These are phyloP conservation scores for Beroe forskalii DNA, from an alignment of 37 sponge, comb jelly and placozoan genomes.

Conservation along the genomic window DNA sequence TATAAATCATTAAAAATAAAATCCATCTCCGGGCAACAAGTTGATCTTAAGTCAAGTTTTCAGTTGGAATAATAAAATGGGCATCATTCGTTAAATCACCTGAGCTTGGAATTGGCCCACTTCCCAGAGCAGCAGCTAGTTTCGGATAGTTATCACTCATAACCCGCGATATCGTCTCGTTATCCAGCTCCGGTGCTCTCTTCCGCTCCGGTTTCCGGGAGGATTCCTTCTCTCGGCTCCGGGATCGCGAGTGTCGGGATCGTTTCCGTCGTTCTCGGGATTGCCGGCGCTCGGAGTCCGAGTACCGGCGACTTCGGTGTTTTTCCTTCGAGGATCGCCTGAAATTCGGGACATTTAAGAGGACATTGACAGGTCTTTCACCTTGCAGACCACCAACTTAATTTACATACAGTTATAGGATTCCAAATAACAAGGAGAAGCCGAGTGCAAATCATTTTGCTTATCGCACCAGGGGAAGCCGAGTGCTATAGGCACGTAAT, in stretches of 20 bases:
- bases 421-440: no score
- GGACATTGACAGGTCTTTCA: not conserved
- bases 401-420: not conserved
- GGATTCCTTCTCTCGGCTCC: not conserved
- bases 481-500: no score
- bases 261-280: not conserved
- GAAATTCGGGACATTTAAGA: not conserved
- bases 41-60: no score
- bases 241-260: not conserved
- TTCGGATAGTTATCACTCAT: slow-evolving; percentile 1
- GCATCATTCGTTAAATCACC: no score
- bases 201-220: not conserved
- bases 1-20: no score
- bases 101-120: no score
- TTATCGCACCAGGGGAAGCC: no score
- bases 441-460: no score
- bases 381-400: not conserved
- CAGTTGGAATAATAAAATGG: no score
- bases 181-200: slow-evolving; percentile 8
- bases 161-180: not conserved
- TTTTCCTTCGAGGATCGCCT: not conserved
- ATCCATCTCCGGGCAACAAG: no score
- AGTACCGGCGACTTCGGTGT: not conserved
- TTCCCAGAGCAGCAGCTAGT: not conserved
- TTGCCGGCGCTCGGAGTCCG: not conserved